Evolutionary conservation across 2,888 invertebrate genomes (phyloP).

Genomic region (Bedellia somnulentella): DNA sequence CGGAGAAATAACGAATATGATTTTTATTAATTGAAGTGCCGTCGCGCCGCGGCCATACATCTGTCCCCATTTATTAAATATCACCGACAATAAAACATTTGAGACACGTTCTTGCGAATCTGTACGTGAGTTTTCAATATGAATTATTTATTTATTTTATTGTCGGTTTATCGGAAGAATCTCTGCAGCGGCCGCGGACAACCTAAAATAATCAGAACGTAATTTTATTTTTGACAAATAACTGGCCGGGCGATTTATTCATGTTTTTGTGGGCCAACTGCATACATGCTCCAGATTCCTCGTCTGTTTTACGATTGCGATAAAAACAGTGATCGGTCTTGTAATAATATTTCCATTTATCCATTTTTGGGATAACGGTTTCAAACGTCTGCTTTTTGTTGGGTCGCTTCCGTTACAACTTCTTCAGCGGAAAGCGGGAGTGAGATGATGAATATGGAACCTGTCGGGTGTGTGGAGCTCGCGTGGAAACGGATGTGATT

Average conservation of each 20-base stretch:
- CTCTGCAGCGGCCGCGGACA: constrained; percentile 31
- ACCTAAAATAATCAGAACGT: constrained; percentile 54
- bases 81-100: constrained; percentile 48
- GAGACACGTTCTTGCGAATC: constrained; percentile 58
- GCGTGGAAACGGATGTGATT: too few species aligned
- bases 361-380: too few species aligned
- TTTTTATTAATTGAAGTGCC: constrained; percentile 45
- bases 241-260: constrained; percentile 27
- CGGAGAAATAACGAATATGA: constrained; percentile 27
- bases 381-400: not conserved
- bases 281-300: too few species aligned
- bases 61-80: constrained; percentile 55
- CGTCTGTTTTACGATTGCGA: too few species aligned
- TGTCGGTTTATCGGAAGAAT: constrained; percentile 53
- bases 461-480: too few species aligned
- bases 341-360: constrained; percentile 8
- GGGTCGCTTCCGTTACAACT: not conserved
- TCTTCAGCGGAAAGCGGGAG: too few species aligned
- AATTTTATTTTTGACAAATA: constrained; percentile 59
- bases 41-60: constrained; percentile 26
- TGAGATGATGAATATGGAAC: too few species aligned
- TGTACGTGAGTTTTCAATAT: constrained; percentile 39
- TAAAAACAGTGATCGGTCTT: too few species aligned
- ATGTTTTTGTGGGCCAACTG: constrained; percentile 29
- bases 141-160: constrained; percentile 59